phyloP scores from a whole-genome alignment of 2,797 vertebrate species.

The Perdix hodgsoniae region DNA sequence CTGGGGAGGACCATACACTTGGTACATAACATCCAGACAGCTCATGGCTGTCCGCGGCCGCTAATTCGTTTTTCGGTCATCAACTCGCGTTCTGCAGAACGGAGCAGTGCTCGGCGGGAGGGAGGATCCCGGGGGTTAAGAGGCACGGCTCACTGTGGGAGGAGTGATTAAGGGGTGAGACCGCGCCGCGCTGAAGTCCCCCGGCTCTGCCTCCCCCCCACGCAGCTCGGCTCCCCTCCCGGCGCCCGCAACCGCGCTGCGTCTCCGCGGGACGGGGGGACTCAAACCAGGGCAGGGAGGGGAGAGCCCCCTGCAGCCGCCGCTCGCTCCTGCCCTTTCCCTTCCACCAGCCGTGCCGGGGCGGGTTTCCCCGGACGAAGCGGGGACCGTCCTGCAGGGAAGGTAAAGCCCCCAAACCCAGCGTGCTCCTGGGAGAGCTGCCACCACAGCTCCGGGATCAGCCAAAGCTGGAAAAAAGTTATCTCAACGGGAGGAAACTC shows the following conservation, averaged over 20 bases:
- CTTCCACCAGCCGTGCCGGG: background rate
- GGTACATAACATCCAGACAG: constrained; percentile 99
- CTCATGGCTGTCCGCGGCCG: constrained; percentile 90
- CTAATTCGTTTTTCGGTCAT: constrained; percentile 69
- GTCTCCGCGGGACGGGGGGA: background rate
- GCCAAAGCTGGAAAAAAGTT: background rate
- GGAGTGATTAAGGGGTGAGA: constrained; percentile 1
- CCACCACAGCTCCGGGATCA: background rate
- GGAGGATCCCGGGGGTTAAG: constrained; percentile 54
- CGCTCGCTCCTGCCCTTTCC: background rate
- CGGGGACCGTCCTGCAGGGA: background rate
- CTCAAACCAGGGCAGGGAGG: background rate
- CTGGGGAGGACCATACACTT: constrained; percentile 94
- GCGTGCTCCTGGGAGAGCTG: background rate
- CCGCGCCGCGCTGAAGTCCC: background rate
- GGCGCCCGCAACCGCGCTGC: background rate
- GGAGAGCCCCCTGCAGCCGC: background rate
- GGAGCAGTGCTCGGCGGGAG: constrained; percentile 78
- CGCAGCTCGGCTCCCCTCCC: background rate
- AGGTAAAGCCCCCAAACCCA: background rate
- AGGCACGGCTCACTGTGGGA: constrained; percentile 45
- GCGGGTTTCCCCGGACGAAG: background rate
- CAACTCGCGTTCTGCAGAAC: constrained; percentile 56
- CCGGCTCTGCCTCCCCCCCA: background rate
- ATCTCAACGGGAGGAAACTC: background rate